Evolutionary conservation across 2,113 vertebrate species (phyloP).

Genomic region (Pseudopodoces humilis): DNA sequence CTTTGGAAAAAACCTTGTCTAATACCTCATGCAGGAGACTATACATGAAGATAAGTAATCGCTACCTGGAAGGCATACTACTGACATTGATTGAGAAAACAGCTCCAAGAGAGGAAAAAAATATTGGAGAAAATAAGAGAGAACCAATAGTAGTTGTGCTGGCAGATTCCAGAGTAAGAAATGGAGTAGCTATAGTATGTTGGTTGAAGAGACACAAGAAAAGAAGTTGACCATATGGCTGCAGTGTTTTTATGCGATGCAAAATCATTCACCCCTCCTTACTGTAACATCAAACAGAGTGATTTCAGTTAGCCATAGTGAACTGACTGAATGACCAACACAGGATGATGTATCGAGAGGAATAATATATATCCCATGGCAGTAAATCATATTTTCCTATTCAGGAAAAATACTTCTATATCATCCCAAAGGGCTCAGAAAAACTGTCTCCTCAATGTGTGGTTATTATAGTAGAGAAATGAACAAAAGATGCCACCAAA

Average conservation of each 20-base stretch:
- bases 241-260: neutral
- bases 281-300: neutral
- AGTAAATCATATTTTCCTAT: neutral
- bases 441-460: neutral
- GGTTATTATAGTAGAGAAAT: neutral
- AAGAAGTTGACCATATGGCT: neutral
- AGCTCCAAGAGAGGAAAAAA: accelerated
- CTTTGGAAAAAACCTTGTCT: neutral
- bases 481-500: neutral
- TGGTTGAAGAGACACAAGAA: neutral
- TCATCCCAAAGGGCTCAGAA: neutral
- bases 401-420: neutral
- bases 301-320: neutral
- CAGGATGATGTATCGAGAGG: neutral
- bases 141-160: neutral
- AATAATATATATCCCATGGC: neutral
- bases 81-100: neutral
- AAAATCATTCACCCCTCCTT: neutral
- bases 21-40: neutral
- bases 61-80: neutral
- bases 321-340: neutral
- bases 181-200: accelerated
- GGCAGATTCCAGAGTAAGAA: neutral
- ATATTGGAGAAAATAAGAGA: neutral
- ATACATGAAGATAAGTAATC: neutral